Evolutionary conservation across 2,888 invertebrate species (phyloP).

Genomic region (Drosophila phalerata): DNA sequence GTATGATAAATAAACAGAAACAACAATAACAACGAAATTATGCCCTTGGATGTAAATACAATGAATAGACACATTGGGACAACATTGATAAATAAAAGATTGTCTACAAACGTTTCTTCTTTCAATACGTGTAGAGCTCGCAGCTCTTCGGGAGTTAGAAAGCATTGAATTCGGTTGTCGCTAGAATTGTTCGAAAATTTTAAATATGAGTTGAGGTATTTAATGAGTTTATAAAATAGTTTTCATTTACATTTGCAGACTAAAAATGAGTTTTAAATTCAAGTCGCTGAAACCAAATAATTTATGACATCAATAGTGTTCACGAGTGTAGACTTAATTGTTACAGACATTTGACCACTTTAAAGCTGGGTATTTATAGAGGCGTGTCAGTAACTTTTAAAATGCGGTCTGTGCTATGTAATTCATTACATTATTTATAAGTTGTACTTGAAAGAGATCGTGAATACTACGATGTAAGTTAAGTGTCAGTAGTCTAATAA

Average conservation of each 20-base stretch:
- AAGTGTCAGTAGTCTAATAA: no score
- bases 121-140: constrained; percentile 64
- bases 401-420: no score
- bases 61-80: constrained; percentile 14
- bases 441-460: no score
- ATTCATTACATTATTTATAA: no score
- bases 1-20: constrained; percentile 14
- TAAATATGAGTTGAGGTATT: neutral
- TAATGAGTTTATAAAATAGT: neutral
- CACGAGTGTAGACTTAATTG: no score
- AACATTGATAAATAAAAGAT: constrained; percentile 32
- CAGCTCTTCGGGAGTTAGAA: constrained; percentile 60
- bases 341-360: neutral
- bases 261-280: no score
- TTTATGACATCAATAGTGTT: no score
- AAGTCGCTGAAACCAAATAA: no score
- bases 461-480: no score
- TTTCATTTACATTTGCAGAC: neutral
- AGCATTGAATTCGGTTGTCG: constrained; percentile 41
- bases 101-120: constrained; percentile 73
- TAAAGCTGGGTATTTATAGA: neutral
- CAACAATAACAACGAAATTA: constrained; percentile 12
- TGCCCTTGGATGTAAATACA: constrained; percentile 8
- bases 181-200: constrained; percentile 51
- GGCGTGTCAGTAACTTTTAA: no score